phyloP scores from a whole-genome alignment of 2,888 invertebrate species.

The Thereva unica region DNA sequence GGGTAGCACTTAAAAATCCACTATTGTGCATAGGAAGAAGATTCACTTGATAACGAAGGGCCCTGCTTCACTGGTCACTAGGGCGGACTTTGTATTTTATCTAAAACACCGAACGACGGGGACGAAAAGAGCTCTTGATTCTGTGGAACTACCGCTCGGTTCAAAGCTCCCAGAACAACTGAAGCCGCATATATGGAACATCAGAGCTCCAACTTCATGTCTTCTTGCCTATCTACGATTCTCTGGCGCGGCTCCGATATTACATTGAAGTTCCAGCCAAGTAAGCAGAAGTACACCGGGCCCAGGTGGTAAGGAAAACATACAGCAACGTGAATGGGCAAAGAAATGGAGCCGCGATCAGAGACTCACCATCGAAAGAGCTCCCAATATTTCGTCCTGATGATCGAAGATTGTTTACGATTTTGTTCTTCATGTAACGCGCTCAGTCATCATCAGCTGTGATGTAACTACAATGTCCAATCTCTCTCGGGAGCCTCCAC shows the following conservation, averaged over 20 bases:
- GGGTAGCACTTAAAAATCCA: too few relatives aligned
- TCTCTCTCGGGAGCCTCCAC: background rate
- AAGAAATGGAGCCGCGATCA: constrained; percentile 1
- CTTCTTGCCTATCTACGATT: background rate
- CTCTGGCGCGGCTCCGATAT: background rate
- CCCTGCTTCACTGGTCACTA: background rate
- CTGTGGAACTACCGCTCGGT: constrained; percentile 16
- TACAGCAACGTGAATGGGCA: constrained; percentile 16
- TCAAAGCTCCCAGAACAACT: constrained; percentile 25
- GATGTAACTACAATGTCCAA: background rate
- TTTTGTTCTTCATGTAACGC: background rate
- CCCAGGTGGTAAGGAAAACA: constrained; percentile 11
- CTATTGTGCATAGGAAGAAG: too few relatives aligned
- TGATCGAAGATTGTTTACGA: constrained; percentile 23
- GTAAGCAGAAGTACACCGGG: constrained; percentile 7
- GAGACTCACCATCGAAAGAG: background rate
- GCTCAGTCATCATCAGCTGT: constrained; percentile 5
- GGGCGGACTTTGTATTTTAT: background rate
- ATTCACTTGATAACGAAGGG: too few relatives aligned
- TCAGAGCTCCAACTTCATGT: background rate
- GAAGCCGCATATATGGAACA: constrained; percentile 9
- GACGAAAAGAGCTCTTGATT: constrained; percentile 11
- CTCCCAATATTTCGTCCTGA: background rate
- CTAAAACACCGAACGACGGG: background rate
- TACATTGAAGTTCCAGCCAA: constrained; percentile 1